These are phyloP conservation scores for Pangasianodon gigas DNA, from an alignment of 2,113 vertebrate species.

Conservation along the genomic window DNA sequence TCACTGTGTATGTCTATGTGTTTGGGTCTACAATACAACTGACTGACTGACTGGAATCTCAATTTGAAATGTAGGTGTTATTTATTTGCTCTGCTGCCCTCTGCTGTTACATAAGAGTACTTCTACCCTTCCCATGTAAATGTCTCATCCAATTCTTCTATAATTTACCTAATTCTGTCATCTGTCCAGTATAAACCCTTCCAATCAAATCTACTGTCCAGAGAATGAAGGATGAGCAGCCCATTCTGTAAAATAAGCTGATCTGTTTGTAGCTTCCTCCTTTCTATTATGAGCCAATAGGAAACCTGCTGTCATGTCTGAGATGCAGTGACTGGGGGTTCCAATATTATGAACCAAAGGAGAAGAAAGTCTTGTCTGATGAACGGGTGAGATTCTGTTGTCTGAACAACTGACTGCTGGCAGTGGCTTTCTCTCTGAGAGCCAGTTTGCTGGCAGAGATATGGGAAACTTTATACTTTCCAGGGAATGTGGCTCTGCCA, in stretches of 20 bases:
- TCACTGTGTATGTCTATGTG: neutral
- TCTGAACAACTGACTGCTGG: neutral
- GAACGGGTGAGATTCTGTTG: constrained; percentile 12
- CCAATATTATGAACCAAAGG: neutral
- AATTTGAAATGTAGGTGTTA: neutral
- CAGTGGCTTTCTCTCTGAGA: neutral
- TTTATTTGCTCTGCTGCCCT: constrained; percentile 19
- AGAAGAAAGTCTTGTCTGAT: neutral
- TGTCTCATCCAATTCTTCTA: neutral
- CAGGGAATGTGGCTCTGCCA: neutral
- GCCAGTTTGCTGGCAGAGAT: neutral
- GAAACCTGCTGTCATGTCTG: neutral
- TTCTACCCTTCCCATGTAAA: neutral
- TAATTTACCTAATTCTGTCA: neutral
- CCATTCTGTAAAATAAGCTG: constrained; percentile 10
- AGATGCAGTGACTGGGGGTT: neutral
- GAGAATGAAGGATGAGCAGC: constrained; percentile 13
- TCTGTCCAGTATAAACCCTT: neutral
- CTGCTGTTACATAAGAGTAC: constrained; percentile 14
- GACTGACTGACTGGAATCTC: neutral
- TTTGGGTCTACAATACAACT: neutral
- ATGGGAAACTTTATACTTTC: constrained; percentile 1
- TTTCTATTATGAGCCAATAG: neutral
- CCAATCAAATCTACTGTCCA: constrained; percentile 8
- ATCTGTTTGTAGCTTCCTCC: neutral